phyloP scores from a whole-genome alignment of 1,140 invertebrate genomes.

The Campoletis sonorensis region DNA sequence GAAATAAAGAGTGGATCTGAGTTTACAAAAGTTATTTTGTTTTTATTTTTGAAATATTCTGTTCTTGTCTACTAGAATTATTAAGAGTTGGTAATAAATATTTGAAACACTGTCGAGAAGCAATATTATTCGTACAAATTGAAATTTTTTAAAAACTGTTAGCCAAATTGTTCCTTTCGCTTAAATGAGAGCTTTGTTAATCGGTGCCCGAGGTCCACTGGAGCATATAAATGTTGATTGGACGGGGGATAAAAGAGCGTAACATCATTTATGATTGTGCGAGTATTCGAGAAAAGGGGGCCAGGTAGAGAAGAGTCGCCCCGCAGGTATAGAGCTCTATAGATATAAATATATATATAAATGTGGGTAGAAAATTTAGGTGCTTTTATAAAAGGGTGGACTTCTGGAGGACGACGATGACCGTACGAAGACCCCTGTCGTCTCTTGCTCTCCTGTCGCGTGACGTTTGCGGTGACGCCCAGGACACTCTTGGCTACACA shows the following conservation, averaged over 20 bases:
- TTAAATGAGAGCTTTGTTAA: too few relatives aligned
- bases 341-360: background rate
- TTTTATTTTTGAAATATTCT: too few relatives aligned
- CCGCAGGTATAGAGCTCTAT: background rate
- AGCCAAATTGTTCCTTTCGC: background rate
- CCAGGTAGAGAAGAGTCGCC: background rate
- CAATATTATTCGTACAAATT: too few relatives aligned
- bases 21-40: too few relatives aligned
- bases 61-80: too few relatives aligned
- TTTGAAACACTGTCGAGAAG: too few relatives aligned
- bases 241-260: constrained; percentile 6
- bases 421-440: background rate
- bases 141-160: too few relatives aligned
- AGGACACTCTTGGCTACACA: constrained; percentile 22
- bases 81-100: too few relatives aligned
- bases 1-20: too few relatives aligned
- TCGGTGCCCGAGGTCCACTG: too few relatives aligned
- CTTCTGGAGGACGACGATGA: constrained; percentile 25
- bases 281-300: background rate
- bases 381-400: constrained; percentile 36
- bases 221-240: constrained; percentile 4
- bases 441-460: constrained; percentile 36
- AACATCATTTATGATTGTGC: constrained; percentile 8
- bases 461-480: constrained; percentile 41
- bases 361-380: constrained; percentile 10